Percentiles rank a stretch among this genome's conserved stretches.
These are phyloP conservation scores for Pemphigus obesinymphae DNA, from an alignment of 1,140 invertebrate genomes.

Conservation along the genomic window DNA sequence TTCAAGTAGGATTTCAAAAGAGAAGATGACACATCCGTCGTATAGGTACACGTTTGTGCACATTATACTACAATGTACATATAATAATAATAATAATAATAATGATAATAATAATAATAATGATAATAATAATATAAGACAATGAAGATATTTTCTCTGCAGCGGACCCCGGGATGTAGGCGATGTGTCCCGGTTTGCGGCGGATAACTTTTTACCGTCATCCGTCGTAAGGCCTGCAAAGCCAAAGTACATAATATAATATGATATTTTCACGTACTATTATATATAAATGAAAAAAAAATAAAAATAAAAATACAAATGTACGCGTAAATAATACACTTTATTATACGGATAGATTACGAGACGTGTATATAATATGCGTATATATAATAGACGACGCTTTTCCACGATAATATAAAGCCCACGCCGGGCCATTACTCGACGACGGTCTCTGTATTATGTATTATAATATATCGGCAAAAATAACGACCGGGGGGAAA, in stretches of 20 bases:
- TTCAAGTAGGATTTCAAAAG: background rate
- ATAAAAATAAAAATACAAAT: background rate
- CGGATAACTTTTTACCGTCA: background rate
- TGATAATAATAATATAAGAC: too few relatives aligned
- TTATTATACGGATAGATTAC: too few relatives aligned
- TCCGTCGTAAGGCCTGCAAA: background rate
- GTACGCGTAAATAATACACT: background rate
- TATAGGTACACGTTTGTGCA: background rate
- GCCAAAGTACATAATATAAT: too few relatives aligned
- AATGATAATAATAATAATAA: too few relatives aligned
- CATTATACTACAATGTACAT: too few relatives aligned
- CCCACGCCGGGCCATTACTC: constrained; percentile 10
- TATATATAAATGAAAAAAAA: too few relatives aligned
- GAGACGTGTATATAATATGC: background rate
- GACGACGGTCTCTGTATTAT: background rate
- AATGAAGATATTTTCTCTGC: background rate
- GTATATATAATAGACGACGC: background rate
- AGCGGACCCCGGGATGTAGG: background rate
- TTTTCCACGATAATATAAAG: constrained; percentile 1
- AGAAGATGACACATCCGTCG: constrained; percentile 10
- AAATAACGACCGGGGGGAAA: too few relatives aligned
- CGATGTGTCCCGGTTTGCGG: constrained; percentile 24
- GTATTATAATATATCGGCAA: too few relatives aligned
- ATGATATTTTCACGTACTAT: too few relatives aligned
- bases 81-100: too few relatives aligned